Evolutionary conservation across 2,113 vertebrate species (phyloP).

Genomic region (Megaceryle maxima): DNA sequence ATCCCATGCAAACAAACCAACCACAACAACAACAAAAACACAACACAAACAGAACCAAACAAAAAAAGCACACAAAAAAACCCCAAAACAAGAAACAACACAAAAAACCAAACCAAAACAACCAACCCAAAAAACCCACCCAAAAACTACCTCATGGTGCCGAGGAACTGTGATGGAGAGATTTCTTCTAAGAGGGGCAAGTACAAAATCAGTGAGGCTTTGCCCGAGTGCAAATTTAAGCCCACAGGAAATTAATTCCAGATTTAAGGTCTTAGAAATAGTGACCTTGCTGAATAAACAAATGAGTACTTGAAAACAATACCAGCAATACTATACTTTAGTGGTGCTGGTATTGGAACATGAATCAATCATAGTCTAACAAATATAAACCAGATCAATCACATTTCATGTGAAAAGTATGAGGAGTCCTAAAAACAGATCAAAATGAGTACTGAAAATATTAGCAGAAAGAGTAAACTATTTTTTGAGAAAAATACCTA

Average conservation of each 20-base stretch:
- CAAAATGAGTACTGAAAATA: not conserved
- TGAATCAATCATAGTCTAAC: not conserved
- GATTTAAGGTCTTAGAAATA: not conserved
- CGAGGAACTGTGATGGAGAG: not conserved
- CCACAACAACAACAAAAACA: too few relatives aligned
- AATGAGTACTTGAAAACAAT: not conserved
- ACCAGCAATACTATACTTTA: not conserved
- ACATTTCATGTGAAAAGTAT: not conserved
- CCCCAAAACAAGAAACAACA: not conserved
- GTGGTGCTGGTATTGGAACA: not conserved
- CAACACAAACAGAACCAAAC: too few relatives aligned
- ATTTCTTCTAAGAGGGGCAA: not conserved
- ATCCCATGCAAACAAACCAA: not conserved
- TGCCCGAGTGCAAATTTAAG: not conserved
- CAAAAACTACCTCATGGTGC: not conserved
- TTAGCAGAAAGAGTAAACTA: not conserved
- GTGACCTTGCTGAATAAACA: not conserved
- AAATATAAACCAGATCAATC: not conserved
- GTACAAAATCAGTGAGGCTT: not conserved
- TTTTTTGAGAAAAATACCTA: not conserved
- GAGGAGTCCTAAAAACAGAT: not conserved
- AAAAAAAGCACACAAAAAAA: not conserved
- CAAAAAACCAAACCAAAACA: not conserved
- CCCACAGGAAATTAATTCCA: not conserved
- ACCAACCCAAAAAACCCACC: not conserved